Conservation (phyloP, 2,113 vertebrate genomes). For the Paedocypris sp. region DNA sequence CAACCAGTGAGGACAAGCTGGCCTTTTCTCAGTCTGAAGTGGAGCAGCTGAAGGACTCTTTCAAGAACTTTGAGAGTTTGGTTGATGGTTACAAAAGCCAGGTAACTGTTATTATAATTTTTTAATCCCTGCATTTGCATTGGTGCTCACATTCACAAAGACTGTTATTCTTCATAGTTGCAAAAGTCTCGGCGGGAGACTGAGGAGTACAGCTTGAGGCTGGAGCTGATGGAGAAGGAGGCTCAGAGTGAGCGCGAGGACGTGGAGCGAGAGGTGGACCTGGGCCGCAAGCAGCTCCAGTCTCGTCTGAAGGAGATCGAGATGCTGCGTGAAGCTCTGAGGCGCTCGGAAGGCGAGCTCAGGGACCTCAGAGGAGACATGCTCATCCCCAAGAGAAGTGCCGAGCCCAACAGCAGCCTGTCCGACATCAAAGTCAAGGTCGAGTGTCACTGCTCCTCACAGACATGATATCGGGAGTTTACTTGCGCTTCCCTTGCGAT, state of each 20-base stretch:
- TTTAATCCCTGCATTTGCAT: too few relatives aligned
- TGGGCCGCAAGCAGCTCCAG: constrained; percentile 65
- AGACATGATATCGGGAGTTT: too few relatives aligned
- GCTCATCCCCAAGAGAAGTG: constrained; percentile 64
- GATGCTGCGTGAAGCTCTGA: constrained; percentile 68
- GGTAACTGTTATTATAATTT: too few relatives aligned
- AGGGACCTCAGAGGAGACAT: constrained; percentile 68
- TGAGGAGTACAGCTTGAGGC: constrained; percentile 62
- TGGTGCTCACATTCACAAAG: too few relatives aligned
- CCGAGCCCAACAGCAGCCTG: constrained; percentile 64
- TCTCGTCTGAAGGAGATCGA: constrained; percentile 70
- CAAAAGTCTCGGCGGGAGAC: constrained; percentile 68
- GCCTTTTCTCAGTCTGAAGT: constrained; percentile 63
- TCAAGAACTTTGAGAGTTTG: constrained; percentile 69
- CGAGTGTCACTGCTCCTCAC: constrained; percentile 9
- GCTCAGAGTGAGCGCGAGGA: constrained; percentile 56
- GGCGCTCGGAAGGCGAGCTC: constrained; percentile 65
- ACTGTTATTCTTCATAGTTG: background rate
- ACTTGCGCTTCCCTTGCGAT: too few relatives aligned
- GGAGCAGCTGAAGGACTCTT: constrained; percentile 63
- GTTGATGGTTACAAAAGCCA: constrained; percentile 81
- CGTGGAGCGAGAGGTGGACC: constrained; percentile 65
- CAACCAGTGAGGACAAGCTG: constrained; percentile 67
- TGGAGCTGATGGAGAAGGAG: constrained; percentile 64
- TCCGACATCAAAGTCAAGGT: constrained; percentile 78